phyloP scores from a whole-genome alignment of 2,888 invertebrate genomes.

The Chymomyza caudatula region DNA sequence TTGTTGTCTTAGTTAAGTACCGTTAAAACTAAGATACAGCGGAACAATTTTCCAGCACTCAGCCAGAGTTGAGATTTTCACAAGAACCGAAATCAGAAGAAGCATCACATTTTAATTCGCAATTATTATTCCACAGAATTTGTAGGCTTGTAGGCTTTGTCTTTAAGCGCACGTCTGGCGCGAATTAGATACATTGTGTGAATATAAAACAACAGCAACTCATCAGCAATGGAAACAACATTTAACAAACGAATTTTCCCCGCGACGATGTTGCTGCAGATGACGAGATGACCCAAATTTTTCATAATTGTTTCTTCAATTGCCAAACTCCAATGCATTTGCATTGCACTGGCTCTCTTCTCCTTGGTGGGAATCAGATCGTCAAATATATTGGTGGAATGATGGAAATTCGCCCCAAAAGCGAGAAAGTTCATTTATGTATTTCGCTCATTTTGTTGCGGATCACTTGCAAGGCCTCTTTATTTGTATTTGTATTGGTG shows the following conservation, averaged over 20 bases:
- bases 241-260: conserved; percentile 31
- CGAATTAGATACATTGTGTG: conserved; percentile 12
- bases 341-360: conserved; percentile 27
- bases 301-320: conserved; percentile 57
- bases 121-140: conserved; percentile 36
- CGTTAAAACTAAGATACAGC: conserved; percentile 48
- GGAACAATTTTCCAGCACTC: conserved; percentile 20
- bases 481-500: too few species aligned
- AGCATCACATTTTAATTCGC: conserved; percentile 52
- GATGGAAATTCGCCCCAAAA: conserved; percentile 48
- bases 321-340: conserved; percentile 28
- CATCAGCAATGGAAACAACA: conserved; percentile 34
- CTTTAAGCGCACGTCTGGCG: too few species aligned
- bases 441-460: conserved; percentile 44
- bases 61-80: conserved; percentile 21
- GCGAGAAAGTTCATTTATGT: conserved; percentile 63
- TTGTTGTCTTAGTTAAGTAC: conserved; percentile 28
- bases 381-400: conserved; percentile 28
- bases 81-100: conserved; percentile 36
- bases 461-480: conserved; percentile 61
- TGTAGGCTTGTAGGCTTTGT: not conserved
- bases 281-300: conserved; percentile 58
- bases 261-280: not conserved
- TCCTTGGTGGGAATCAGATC: conserved; percentile 25
- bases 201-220: conserved; percentile 34